A percentile compares a stretch with the other conserved stretches of the same genome.
phyloP scores from a whole-genome alignment of 1,140 invertebrate genomes.

The Argopecten irradians region DNA sequence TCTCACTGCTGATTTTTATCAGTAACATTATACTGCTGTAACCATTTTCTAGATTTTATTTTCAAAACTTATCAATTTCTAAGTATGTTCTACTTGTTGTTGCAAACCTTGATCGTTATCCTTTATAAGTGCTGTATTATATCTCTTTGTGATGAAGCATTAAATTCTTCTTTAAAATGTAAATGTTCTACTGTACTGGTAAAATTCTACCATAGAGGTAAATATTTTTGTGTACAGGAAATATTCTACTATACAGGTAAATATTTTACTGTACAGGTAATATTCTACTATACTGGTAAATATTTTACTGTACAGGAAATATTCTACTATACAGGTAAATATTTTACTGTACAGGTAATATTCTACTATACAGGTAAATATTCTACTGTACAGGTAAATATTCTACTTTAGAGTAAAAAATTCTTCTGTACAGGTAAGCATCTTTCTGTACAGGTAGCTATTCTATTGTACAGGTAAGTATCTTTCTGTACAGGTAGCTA shows the following conservation, averaged over 20 bases:
- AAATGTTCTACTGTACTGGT: too few relatives aligned
- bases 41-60: constrained; percentile 4
- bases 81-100: neutral
- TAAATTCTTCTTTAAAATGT: too few relatives aligned
- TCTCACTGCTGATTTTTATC: neutral
- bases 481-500: neutral
- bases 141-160: neutral
- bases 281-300: too few relatives aligned
- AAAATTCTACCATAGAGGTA: too few relatives aligned
- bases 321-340: neutral
- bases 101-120: neutral
- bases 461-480: neutral
- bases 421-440: too few relatives aligned
- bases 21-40: neutral
- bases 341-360: neutral
- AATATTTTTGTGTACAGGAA: too few relatives aligned
- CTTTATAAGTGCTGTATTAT: neutral
- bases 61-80: neutral
- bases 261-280: too few relatives aligned
- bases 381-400: neutral
- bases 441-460: neutral
- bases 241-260: too few relatives aligned
- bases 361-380: neutral
- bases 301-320: too few relatives aligned
- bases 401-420: neutral